Evolutionary conservation across 2,797 vertebrate species (phyloP), one percentile per base, ranked within the genome.

Genomic region (Trichosurus vulpecula): DNA sequence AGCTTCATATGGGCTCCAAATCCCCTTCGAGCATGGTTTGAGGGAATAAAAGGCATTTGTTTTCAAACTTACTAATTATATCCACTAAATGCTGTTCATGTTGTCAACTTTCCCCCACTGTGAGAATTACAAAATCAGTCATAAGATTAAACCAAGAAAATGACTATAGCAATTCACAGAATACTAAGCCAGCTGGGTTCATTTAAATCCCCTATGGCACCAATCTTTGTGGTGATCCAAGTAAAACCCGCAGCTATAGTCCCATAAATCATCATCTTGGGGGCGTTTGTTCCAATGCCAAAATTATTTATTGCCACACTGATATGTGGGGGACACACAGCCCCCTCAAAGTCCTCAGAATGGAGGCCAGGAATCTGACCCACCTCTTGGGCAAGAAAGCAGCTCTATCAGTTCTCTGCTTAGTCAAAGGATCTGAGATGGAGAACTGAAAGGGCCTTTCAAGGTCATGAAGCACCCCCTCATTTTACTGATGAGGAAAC

Each of bases 31-130:
- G 93, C 35, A 96, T 31, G 52, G 90, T 94, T 95, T 97, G 52
- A 93, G 55, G 94, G 6, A 90, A 55, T 91, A 94, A 96, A 97
- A 93, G 30, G 22, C 61, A 96, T 96, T 96, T 96, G 96, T 97
- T 96, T 94, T 95, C 91, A 97, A 97, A 96, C 92, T 95, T 97
- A 94, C 92, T 96, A 97, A 97, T 98, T 96, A 74, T n/a, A 97
- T 95, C 92, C 94, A 96, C 96, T 96, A 97, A 97, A 97, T 95
- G 96, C 91, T 30, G 30, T 93, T 97, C 92, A 54, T 96, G 87
- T 92, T 97, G 96, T 96, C 93, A 94, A 95, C 58, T 95, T 97
- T 94, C 52, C 91, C 92, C 96, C n/a, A 97, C 95, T 97, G 90
- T 91, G 96, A 92, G 96, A 94, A 92, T 96, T 92, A 96, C 14